Evolutionary conservation across 1,140 invertebrate genomes (phyloP).

Genomic region (Drosophila pallidifrons): DNA sequence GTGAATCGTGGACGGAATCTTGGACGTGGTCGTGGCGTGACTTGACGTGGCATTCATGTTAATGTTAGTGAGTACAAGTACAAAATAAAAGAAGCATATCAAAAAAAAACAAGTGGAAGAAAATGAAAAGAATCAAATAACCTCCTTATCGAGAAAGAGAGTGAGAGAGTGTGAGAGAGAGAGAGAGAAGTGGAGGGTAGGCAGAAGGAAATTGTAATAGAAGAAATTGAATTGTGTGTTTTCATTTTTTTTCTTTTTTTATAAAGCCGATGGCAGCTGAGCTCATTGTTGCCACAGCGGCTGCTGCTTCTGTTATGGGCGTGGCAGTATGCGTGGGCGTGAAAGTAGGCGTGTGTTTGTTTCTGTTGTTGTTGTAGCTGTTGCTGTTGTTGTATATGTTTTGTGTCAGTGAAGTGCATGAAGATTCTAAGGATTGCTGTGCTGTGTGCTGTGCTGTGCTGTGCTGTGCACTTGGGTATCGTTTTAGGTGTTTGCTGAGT

Average conservation of each 20-base stretch:
- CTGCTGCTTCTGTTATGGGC: slow-evolving; percentile 14
- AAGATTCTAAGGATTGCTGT: slow-evolving; percentile 58
- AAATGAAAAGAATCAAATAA: slow-evolving; percentile 33
- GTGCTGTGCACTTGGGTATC: slow-evolving; percentile 72
- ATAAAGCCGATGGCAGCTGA: slow-evolving; percentile 68
- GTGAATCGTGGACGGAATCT: not conserved
- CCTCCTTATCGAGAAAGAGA: slow-evolving; percentile 14
- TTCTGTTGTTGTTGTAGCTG: slow-evolving; percentile 25
- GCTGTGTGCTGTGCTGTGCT: too few relatives aligned
- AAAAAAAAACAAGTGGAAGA: slow-evolving; percentile 19
- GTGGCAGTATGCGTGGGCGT: slow-evolving; percentile 21
- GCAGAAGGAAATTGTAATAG: slow-evolving; percentile 73
- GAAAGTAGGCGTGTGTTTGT: slow-evolving; percentile 6
- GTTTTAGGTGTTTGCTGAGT: slow-evolving; percentile 59
- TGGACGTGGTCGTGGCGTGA: slow-evolving; percentile 18
- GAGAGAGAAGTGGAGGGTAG: slow-evolving; percentile 28
- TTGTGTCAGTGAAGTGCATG: slow-evolving; percentile 44
- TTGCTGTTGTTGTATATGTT: slow-evolving; percentile 27
- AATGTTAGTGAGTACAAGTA: slow-evolving; percentile 25
- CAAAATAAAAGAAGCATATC: slow-evolving; percentile 22
- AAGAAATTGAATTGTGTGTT: slow-evolving; percentile 79
- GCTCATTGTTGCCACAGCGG: slow-evolving; percentile 49
- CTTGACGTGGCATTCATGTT: slow-evolving; percentile 61
- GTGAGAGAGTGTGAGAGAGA: slow-evolving; percentile 1
- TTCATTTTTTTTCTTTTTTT: slow-evolving; percentile 43